Base-by-base conservation (phyloP, 2,888 invertebrate genomes). In the Oligia fasciuncula region DNA sequence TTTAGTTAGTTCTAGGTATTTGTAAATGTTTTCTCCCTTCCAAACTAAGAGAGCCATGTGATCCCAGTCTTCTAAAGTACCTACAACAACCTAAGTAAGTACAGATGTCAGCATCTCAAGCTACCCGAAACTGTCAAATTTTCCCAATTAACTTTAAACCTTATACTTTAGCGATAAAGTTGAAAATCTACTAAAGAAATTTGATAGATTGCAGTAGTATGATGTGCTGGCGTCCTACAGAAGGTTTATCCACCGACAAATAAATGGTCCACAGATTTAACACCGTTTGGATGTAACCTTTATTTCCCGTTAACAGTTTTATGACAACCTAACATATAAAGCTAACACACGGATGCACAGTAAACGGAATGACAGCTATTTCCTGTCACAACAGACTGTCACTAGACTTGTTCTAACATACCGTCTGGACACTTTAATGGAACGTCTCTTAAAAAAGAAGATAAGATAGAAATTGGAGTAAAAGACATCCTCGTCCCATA, bases 401-500 rank as follows among this genome's bases (percentile, higher is more conserved):
- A 62, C 54, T 57, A 23, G 43, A 49, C n/a, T 66, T 71, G 13
- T 70, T 54, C 69, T 35, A 63, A 40, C 9, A 74, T 62, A 49
- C 19, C n/a, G 71, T 83, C 83, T 77, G 83, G 83, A 82, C 70
- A 77, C 54, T 57, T 70, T 70, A 72, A 76, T 81, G 40, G 54
- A 72, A 63, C 0, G 29, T 29, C 19, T 46, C 57, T 17, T 4
- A 9, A 43, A 63, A 35, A 35, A 35, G 35, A 40, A 23, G 8
- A 23, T 54, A 8, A 54, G 8, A 8, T 19, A 23, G 8, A 23
- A 54, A 54, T 54, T 54, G 54, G 54, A 9, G 23, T 54, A 23
- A 54, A 54, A 54, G 9, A 54, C 54, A 23, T 6, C 19, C 19
- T 19, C 8, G 54, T 54, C 8, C 17, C 17, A 51, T 17, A 51